These are phyloP conservation scores for Cataglyphis cursor DNA, from an alignment of 2,888 invertebrate species.

Conservation along the genomic window DNA sequence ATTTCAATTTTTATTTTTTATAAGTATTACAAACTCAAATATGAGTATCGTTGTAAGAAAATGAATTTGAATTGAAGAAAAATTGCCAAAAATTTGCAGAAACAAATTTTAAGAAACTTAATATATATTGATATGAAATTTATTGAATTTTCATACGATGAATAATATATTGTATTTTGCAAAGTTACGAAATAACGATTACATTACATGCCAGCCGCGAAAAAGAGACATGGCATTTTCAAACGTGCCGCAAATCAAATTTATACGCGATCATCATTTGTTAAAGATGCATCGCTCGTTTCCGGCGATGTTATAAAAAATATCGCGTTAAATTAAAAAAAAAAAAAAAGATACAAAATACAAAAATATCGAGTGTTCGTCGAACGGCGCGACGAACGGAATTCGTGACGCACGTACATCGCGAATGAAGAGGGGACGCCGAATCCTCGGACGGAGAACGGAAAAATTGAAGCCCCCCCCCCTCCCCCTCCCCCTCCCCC, in stretches of 20 bases:
- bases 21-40: neutral
- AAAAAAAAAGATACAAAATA: neutral
- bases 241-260: constrained; percentile 36
- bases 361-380: constrained; percentile 29
- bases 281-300: constrained; percentile 30
- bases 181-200: neutral
- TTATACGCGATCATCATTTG: constrained; percentile 37
- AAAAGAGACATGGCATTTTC: constrained; percentile 19
- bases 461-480: neutral
- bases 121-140: neutral
- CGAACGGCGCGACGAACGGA: constrained; percentile 1
- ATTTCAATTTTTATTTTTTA: constrained; percentile 18
- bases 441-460: neutral
- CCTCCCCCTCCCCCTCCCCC: too few relatives aligned
- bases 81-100: neutral
- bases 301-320: constrained; percentile 38
- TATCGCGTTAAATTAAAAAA: constrained; percentile 40
- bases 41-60: neutral
- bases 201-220: neutral
- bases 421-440: constrained; percentile 14
- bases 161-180: constrained; percentile 23
- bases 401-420: constrained; percentile 1
- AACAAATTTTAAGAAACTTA: neutral
- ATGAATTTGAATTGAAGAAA: neutral
- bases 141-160: neutral